Conservation (phyloP, 2,888 invertebrate species). For the Phortica magna region DNA sequence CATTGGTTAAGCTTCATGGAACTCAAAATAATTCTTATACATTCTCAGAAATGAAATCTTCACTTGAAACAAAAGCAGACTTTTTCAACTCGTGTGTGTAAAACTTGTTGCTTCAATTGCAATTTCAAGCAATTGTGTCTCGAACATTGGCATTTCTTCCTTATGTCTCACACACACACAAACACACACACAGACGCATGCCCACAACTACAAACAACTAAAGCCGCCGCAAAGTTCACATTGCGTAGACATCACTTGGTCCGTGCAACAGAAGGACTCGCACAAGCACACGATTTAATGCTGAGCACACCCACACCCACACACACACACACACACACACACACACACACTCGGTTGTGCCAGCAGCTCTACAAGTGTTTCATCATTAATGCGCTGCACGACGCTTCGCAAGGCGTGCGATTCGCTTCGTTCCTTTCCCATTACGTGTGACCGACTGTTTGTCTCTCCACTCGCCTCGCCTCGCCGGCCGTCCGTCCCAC, state of each 20-base stretch:
- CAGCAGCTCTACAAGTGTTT: slow-evolving; percentile 62
- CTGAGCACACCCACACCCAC: too few relatives aligned
- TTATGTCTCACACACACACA: not conserved
- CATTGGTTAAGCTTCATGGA: too few relatives aligned
- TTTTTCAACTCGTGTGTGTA: not conserved
- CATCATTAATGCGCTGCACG: slow-evolving; percentile 49
- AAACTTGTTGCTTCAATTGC: not conserved
- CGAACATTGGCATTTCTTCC: not conserved
- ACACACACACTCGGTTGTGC: slow-evolving; percentile 7
- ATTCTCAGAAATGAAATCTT: too few relatives aligned
- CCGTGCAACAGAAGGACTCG: slow-evolving; percentile 18
- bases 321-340: not conserved
- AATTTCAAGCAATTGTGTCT: not conserved
- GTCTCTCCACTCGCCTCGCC: too few relatives aligned
- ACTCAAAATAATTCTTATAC: too few relatives aligned
- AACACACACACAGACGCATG: not conserved
- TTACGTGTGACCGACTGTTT: too few relatives aligned
- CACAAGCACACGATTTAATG: slow-evolving; percentile 26
- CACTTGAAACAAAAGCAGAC: not conserved
- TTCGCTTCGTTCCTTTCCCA: too few relatives aligned
- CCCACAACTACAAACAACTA: not conserved
- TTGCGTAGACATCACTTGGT: not conserved
- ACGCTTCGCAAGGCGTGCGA: too few relatives aligned
- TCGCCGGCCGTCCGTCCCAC: not conserved
- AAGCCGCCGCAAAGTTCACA: not conserved